These are phyloP conservation scores for Heliothis virescens DNA, from an alignment of 1,140 invertebrate species.

Conservation along the genomic window DNA sequence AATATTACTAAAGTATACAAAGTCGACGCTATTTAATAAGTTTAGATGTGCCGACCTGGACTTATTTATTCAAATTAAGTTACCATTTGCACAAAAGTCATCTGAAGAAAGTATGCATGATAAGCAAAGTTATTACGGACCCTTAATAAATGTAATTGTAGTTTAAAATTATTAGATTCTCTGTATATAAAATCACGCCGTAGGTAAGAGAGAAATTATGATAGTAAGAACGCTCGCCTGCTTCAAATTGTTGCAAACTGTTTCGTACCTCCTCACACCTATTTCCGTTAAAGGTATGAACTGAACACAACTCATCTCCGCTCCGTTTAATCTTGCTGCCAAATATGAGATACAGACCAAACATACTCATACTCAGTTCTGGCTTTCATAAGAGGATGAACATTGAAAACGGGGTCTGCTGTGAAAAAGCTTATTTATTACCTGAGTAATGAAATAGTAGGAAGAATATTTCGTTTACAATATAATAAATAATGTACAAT, in stretches of 20 bases:
- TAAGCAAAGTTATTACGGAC: constrained; percentile 1
- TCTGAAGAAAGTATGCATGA: background rate
- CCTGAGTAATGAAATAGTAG: too few relatives aligned
- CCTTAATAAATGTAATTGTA: background rate
- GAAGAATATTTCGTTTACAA: too few relatives aligned
- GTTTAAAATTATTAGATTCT: too few relatives aligned
- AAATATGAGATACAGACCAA: constrained; percentile 10
- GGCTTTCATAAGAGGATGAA: background rate
- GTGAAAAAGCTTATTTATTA: too few relatives aligned
- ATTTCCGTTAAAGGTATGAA: constrained; percentile 18
- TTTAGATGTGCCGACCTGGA: background rate
- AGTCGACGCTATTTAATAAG: background rate
- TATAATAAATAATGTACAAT: too few relatives aligned
- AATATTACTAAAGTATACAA: constrained; percentile 24
- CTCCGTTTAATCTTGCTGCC: constrained; percentile 19
- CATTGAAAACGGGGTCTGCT: too few relatives aligned
- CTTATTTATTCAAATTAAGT: constrained; percentile 10
- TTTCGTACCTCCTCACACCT: constrained; percentile 2
- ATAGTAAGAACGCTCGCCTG: background rate
- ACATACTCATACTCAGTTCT: background rate
- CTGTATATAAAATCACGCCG: too few relatives aligned
- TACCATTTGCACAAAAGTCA: background rate
- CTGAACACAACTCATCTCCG: constrained; percentile 27
- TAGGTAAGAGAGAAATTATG: background rate
- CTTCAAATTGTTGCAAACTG: background rate